These are phyloP conservation scores for Cecropterus lyciades DNA, from an alignment of 1,140 invertebrate species.

Conservation along the genomic window DNA sequence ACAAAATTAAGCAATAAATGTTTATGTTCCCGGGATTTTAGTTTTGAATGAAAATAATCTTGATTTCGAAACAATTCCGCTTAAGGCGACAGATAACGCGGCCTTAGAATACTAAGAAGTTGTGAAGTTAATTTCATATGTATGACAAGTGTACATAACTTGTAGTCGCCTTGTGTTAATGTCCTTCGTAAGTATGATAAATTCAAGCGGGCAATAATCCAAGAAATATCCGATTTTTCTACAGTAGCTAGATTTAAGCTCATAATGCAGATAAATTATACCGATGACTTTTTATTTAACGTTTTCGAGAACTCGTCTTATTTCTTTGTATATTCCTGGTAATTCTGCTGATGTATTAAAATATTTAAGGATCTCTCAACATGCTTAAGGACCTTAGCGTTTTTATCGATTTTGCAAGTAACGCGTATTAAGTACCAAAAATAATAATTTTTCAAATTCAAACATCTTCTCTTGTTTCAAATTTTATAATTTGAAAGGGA, in stretches of 20 bases:
- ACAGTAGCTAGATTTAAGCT: constrained; percentile 18
- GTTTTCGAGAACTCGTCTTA: constrained; percentile 21
- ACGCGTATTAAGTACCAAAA: too few relatives aligned
- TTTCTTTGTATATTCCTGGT: constrained; percentile 6
- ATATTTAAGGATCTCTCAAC: constrained; percentile 1
- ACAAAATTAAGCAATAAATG: constrained; percentile 4
- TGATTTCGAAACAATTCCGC: constrained; percentile 27
- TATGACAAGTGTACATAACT: constrained; percentile 33
- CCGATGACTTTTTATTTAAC: constrained; percentile 23
- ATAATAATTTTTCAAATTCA: too few relatives aligned
- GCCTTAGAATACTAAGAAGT: constrained; percentile 32
- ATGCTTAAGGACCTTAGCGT: background rate
- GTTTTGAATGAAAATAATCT: constrained; percentile 23
- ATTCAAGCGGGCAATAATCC: constrained; percentile 12
- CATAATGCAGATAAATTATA: constrained; percentile 21
- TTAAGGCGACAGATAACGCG: constrained; percentile 27
- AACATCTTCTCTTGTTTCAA: too few relatives aligned
- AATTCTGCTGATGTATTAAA: constrained; percentile 10
- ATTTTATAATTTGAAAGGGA: too few relatives aligned
- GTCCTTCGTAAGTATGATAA: constrained; percentile 31
- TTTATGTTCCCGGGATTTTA: constrained; percentile 1
- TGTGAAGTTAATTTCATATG: constrained; percentile 33
- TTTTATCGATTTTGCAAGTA: too few relatives aligned
- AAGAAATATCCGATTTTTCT: constrained; percentile 20
- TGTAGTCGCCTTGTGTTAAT: constrained; percentile 26